A percentile compares a stretch with the other conserved stretches of the same genome.
phyloP scores from a whole-genome alignment of 1,140 invertebrate species.

The Trachymyrmex cornetzi region DNA sequence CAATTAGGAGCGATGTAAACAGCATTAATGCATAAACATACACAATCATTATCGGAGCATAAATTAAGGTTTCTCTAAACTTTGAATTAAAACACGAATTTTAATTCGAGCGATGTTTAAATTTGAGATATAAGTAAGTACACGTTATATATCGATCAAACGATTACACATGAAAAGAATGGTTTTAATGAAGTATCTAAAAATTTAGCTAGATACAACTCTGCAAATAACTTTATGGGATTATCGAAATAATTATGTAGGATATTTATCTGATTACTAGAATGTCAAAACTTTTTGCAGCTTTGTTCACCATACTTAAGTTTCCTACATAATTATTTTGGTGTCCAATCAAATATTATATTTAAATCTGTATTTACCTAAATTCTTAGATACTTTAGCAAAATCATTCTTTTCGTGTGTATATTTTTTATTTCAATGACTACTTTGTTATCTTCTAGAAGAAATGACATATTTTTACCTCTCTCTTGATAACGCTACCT shows the following conservation, averaged over 20 bases:
- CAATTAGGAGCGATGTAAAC: constrained; percentile 21
- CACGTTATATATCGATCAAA: background rate
- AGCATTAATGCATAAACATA: constrained; percentile 29
- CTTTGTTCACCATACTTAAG: too few relatives aligned
- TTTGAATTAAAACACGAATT: background rate
- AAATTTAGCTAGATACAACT: too few relatives aligned
- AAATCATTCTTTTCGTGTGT: too few relatives aligned
- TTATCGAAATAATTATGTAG: too few relatives aligned
- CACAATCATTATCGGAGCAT: background rate
- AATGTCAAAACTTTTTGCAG: too few relatives aligned
- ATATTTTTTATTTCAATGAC: background rate
- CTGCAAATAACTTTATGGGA: too few relatives aligned
- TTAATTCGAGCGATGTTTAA: background rate
- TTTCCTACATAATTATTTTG: too few relatives aligned
- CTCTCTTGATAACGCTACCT: constrained; percentile 40
- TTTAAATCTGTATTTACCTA: too few relatives aligned
- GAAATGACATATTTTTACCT: constrained; percentile 13
- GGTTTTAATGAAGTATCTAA: too few relatives aligned
- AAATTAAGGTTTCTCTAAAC: background rate
- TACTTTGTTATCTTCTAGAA: background rate
- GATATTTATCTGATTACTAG: too few relatives aligned
- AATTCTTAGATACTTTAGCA: too few relatives aligned
- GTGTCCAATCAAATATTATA: too few relatives aligned
- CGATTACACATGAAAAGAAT: background rate
- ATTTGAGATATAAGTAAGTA: background rate